Base-by-base conservation (phyloP, 1,140 invertebrate genomes). In the Akabosia matsudoensis region DNA sequence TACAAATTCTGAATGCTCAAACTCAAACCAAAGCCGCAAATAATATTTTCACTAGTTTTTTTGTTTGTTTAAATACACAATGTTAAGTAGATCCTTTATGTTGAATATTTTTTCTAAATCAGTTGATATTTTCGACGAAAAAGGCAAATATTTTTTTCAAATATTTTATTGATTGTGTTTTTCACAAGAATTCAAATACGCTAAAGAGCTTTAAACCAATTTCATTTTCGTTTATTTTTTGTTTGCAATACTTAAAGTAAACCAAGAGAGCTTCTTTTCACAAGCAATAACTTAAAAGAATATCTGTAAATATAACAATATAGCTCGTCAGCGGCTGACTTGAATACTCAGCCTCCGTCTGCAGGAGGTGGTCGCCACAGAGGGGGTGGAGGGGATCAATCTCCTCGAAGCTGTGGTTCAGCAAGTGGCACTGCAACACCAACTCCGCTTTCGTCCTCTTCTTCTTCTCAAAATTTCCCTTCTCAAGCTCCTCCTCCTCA, bases 401-500 rank as follows among this genome's bases (percentile, higher is more conserved):
- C 61, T 67, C 61, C 61, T 22, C 61, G 61, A 30, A 67, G 61
- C 28, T 67, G 61, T 31, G 61, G 61, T n/a, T 67, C 61, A 28
- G 61, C 61, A 67, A 67, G 61, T 67, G 52, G 45, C 74, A 24
- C 34, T 70, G 33, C 33, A 54, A 64, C 56, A 3, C 28, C 56
- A 26, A 75, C 24, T 14, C 28, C 56, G 26, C 31, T 51, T 67
- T 61, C 37, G 18, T 45, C 90, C 78, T 93, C 92, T 56, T 16
- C 92, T 92, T 31, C 28, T 33, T 70, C 67, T 34, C 34, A 34
- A 13, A 33, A 72, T 45, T 28, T 22, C 26, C 70, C 13, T 72
- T 18, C 33, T 72, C 70, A 72, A 14, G 3, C 33, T 72, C 33
- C 70, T 51, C 67, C 67, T 18, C 67, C 28, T 31, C 56, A 7